Evolutionary conservation across 2,888 invertebrate genomes (phyloP).

Genomic region (Dorcus hopei): DNA sequence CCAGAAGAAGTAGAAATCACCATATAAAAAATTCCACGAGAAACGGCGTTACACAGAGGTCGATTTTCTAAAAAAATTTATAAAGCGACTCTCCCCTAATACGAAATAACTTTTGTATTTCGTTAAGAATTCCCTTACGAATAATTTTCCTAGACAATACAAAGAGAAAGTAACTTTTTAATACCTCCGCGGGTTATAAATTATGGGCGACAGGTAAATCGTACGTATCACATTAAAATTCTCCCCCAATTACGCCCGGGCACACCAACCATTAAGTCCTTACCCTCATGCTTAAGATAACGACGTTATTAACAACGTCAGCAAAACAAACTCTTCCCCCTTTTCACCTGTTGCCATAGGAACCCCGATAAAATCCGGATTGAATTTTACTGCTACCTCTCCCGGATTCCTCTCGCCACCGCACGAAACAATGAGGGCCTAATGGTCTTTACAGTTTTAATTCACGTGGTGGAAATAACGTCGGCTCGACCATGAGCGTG

Average conservation of each 20-base stretch:
- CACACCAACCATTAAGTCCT: not conserved
- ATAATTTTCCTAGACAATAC: too few relatives aligned
- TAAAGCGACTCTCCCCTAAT: too few relatives aligned
- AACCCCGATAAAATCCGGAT: slow-evolving; percentile 15
- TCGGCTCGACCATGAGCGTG: slow-evolving; percentile 13
- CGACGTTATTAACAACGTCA: not conserved
- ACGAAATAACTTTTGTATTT: too few relatives aligned
- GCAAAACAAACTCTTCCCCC: slow-evolving; percentile 14
- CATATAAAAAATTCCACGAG: too few relatives aligned
- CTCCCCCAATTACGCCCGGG: not conserved
- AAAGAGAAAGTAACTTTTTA: too few relatives aligned
- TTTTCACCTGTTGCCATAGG: slow-evolving; percentile 26
- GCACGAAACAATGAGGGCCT: slow-evolving; percentile 18
- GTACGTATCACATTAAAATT: too few relatives aligned
- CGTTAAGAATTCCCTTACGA: too few relatives aligned
- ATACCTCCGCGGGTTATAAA: too few relatives aligned
- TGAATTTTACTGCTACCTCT: slow-evolving; percentile 21
- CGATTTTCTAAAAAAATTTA: too few relatives aligned
- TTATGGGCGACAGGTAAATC: too few relatives aligned
- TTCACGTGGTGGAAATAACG: slow-evolving; percentile 17
- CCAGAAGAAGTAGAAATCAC: too few relatives aligned
- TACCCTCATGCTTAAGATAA: not conserved
- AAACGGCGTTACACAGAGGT: too few relatives aligned
- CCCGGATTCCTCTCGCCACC: slow-evolving; percentile 13
- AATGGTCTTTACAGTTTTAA: slow-evolving; percentile 13